Base-by-base conservation (phyloP, 2,888 invertebrate genomes). In the Notodonta dromedarius region DNA sequence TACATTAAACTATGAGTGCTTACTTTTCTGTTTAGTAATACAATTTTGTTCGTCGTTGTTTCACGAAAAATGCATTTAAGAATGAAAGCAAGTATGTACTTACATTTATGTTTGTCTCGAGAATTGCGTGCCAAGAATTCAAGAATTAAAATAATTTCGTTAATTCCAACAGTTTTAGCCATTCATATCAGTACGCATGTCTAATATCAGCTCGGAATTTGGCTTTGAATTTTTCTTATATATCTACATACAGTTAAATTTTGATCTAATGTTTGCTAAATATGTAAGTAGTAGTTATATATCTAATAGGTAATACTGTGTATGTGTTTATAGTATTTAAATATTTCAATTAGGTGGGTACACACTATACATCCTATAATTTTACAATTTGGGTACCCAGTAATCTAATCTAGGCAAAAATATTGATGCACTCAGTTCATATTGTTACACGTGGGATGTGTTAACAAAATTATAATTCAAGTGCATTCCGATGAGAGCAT, bases 401-500 rank as follows among this genome's bases (percentile, higher is more conserved):
- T 0, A 4, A 16, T 8, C 16, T 50, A 1, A 48, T 48, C 13
- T 48, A 48, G 11, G 42, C 12, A 9, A 11, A 11, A n/a, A n/a
- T n/a, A 50, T 40, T 50, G 24, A 57, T 57, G 59, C 48, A 35
- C 54, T 62, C 48, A 16, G 54, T 50, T 52, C 12, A 52, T 52
- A n/a, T 48, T 50, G 35, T 44, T 75, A 79, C 79, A 82, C 78
- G 79, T 83, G 83, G 83, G 84, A 83, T 80, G 81, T 85, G 85
- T 82, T 83, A 84, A 87, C 85, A 84, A 88, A 86, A 24, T 24
- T 86, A 84, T 86, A 89, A 87, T 88, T 85, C 84, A 84, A 85
- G 85, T 87, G 88, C 91, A 91, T 93, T 92, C 91, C 92, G 77
- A 82, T 77, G 89, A 88, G 87, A 88, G 80, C 80, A 83, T 82